phyloP scores from a whole-genome alignment of 2,888 invertebrate species.

The Volucella inflata region DNA sequence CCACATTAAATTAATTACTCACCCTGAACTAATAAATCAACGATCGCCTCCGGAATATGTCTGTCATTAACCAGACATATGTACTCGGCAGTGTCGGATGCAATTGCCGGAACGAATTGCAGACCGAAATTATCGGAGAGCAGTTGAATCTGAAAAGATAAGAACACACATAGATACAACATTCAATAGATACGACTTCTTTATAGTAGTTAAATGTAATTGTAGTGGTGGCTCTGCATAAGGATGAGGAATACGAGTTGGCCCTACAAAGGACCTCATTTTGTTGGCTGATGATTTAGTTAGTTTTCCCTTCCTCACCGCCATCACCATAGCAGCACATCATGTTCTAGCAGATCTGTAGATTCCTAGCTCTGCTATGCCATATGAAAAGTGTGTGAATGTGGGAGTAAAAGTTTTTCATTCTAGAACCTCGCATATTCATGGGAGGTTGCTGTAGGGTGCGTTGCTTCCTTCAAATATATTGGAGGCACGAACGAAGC shows the following conservation, averaged over 20 bases:
- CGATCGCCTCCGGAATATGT: conserved; percentile 87
- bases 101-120: conserved; percentile 86
- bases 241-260: not conserved
- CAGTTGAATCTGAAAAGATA: conserved; percentile 84
- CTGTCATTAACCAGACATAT: conserved; percentile 88
- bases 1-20: conserved; percentile 80
- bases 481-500: conserved; percentile 58
- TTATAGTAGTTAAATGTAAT: conserved; percentile 30
- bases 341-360: not conserved
- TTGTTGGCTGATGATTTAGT: conserved; percentile 62
- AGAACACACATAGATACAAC: conserved; percentile 28
- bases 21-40: conserved; percentile 89
- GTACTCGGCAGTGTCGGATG: conserved; percentile 88
- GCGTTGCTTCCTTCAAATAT: conserved; percentile 23
- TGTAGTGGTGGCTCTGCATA: conserved; percentile 3
- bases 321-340: not conserved
- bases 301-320: conserved; percentile 39
- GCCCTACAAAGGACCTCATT: conserved; percentile 61
- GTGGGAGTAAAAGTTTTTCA: conserved; percentile 57
- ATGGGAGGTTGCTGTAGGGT: conserved; percentile 54
- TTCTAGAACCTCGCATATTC: conserved; percentile 45
- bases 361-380: no score
- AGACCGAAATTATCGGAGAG: conserved; percentile 86
- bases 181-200: no score
- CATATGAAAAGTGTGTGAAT: not conserved